phyloP scores from a whole-genome alignment of 2,113 vertebrate species.

The Ariopsis seemanni region DNA sequence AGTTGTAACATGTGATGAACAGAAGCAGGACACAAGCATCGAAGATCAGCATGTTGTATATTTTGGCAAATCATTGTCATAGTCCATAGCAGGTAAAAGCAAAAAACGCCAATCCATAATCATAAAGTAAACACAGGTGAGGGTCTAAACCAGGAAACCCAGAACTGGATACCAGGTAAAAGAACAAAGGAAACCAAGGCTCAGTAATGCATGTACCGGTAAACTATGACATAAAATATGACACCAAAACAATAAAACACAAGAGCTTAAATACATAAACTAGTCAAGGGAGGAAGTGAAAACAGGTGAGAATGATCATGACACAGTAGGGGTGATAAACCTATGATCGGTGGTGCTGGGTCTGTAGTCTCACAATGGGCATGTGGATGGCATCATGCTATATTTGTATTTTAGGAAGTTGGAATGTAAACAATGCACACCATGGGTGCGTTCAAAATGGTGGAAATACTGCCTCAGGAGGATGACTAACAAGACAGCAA shows the following conservation, averaged over 20 bases:
- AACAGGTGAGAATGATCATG: background rate
- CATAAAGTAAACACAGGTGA: background rate
- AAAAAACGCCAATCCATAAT: background rate
- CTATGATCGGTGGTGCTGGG: background rate
- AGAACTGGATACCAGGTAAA: background rate
- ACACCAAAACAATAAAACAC: too few species aligned
- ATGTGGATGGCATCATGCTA: too few species aligned
- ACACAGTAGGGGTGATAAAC: background rate
- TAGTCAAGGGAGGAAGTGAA: background rate
- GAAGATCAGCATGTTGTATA: background rate
- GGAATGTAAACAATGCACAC: too few species aligned
- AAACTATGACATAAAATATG: background rate
- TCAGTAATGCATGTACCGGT: background rate
- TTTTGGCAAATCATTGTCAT: background rate
- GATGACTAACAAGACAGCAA: too few species aligned
- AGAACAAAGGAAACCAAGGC: too few species aligned
- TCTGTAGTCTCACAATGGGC: too few species aligned
- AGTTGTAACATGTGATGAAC: background rate
- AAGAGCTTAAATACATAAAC: background rate
- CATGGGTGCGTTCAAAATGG: too few species aligned
- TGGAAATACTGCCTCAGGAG: too few species aligned
- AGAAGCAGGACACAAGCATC: background rate
- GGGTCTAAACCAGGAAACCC: background rate
- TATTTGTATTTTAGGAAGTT: too few species aligned
- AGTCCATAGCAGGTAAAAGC: background rate